Evolutionary conservation across 1,140 invertebrate species (phyloP), one percentile per base, ranked within the genome.

Genomic region (Aphis craccivora): DNA sequence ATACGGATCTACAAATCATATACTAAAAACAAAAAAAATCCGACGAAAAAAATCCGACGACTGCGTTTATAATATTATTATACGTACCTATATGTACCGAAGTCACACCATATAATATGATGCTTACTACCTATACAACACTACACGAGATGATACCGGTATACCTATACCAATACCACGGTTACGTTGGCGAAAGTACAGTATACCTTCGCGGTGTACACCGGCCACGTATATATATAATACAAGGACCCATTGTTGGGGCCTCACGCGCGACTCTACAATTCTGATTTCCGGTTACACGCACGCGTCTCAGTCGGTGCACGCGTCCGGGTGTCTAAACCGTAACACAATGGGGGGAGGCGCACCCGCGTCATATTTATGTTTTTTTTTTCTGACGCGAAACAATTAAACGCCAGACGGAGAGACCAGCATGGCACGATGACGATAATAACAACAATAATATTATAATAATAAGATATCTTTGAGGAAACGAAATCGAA

Each of bases 291-390:
- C 91, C 91, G 91, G 91, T 92, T 83, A 83, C n/a, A 83, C 91
- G 37, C 76, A n/a, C 91, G 91, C 51, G 48, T 23, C 84, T 25
- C 43, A 30, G 43, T 30, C 84, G 84, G 90, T 23, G 55, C 90
- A 76, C 53, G 43, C 53, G 35, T 76, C 35, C 45, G 83, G 91
- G 91, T 84, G 91, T 92, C 91, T 37, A 51, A 83, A 83, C 35
- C 76, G 45, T 92, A 92, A 89, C 88, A 92, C 91, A 92, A 92
- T 92, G 45, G 91, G n/a, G 76, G 67, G 67, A 92, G 67, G 67
- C 91, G n/a, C 90, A 23, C 67, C 22, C 86, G n/a, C 35, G 48
- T 40, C 51, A 30, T 67, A 35, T 67, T 40, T 40, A 40, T n/a
- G n/a, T 40, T 40, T 40, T 37, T 90, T 90, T 37, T 67, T 20